phyloP scores from a whole-genome alignment of 2,888 invertebrate genomes.

The Nomada goodeniana region DNA sequence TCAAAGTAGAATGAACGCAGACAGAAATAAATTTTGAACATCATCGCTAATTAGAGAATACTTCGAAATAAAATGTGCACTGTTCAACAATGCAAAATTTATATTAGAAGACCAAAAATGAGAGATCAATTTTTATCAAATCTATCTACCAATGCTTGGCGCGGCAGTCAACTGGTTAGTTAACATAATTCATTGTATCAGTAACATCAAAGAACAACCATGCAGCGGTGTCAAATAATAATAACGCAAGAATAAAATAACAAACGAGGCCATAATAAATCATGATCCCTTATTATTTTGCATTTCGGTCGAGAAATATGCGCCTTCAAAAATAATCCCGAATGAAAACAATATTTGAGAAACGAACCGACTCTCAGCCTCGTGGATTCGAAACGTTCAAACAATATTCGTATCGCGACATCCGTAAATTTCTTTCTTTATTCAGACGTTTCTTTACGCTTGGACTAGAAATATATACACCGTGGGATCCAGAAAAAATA shows the following conservation, averaged over 20 bases:
- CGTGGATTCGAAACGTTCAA: neutral
- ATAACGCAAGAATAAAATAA: neutral
- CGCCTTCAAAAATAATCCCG: neutral
- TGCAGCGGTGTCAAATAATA: too few species aligned
- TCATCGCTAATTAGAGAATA: too few species aligned
- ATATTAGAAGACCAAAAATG: too few species aligned
- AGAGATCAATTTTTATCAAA: too few species aligned
- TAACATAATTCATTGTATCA: neutral
- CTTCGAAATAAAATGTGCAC: too few species aligned
- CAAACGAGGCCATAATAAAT: neutral
- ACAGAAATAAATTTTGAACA: too few species aligned
- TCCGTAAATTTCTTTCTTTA: slow-evolving; percentile 2
- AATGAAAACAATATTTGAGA: neutral
- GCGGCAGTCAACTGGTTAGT: too few species aligned
- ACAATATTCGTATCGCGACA: neutral
- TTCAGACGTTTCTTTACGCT: neutral
- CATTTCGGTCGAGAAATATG: too few species aligned
- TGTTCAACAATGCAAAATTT: too few species aligned
- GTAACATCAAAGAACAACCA: too few species aligned
- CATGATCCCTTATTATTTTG: neutral
- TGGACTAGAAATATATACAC: neutral
- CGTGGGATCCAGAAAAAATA: neutral
- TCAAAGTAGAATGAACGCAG: too few species aligned
- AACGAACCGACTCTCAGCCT: neutral
- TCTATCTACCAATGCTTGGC: too few species aligned